phyloP scores from a whole-genome alignment of 1,140 invertebrate genomes.

The Adoxophyes honmai region DNA sequence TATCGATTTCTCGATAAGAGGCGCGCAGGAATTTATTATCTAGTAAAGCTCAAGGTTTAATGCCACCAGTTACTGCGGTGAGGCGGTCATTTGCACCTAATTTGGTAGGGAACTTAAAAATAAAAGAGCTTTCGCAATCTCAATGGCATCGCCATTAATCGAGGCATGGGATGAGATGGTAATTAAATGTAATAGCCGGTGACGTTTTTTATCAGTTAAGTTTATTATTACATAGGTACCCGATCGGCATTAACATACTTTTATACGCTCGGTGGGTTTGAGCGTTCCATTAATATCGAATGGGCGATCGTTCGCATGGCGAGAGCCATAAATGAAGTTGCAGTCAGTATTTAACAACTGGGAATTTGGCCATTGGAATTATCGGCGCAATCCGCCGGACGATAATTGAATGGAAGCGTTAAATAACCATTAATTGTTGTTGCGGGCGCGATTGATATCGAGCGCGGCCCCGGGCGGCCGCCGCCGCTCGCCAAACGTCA shows the following conservation, averaged over 20 bases:
- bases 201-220: slow-evolving; percentile 40
- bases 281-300: slow-evolving; percentile 46
- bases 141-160: slow-evolving; percentile 11
- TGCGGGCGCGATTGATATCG: slow-evolving; percentile 44
- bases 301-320: slow-evolving; percentile 31
- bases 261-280: slow-evolving; percentile 39
- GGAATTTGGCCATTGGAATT: slow-evolving; percentile 56
- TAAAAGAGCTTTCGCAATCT: slow-evolving; percentile 7
- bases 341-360: slow-evolving; percentile 47
- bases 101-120: slow-evolving; percentile 13
- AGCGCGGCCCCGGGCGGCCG: not conserved
- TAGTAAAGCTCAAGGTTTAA: slow-evolving; percentile 7
- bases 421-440: slow-evolving; percentile 67
- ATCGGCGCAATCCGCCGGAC: slow-evolving; percentile 53
- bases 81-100: slow-evolving; percentile 12
- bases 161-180: slow-evolving; percentile 20
- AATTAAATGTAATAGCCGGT: slow-evolving; percentile 39
- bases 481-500: not conserved
- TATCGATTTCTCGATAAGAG: slow-evolving; percentile 5
- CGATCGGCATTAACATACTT: slow-evolving; percentile 46
- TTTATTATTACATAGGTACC: slow-evolving; percentile 33
- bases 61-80: not conserved
- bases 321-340: slow-evolving; percentile 52
- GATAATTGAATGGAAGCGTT: slow-evolving; percentile 68
- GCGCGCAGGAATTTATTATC: slow-evolving; percentile 5